A percentile compares a stretch with the other conserved stretches of the same genome.
phyloP scores from a whole-genome alignment of 37 sponge, comb jelly and placozoan genomes.

The Diacarnus erythraeanus region DNA sequence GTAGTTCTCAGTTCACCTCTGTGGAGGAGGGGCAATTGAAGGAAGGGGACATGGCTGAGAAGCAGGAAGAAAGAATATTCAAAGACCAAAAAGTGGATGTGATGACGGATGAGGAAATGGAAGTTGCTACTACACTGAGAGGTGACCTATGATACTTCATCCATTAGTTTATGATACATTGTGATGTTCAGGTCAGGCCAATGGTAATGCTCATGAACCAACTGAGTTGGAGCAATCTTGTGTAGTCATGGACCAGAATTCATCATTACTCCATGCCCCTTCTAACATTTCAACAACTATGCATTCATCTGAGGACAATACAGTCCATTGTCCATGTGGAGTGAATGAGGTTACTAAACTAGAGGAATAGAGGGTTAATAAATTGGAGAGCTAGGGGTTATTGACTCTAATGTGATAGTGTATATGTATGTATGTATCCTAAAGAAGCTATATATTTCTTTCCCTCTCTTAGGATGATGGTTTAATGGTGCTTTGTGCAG shows the following conservation, averaged over 20 bases:
- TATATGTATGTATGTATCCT: not conserved
- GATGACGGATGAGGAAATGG: not conserved
- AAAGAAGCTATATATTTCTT: not conserved
- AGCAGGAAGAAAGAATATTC: not conserved
- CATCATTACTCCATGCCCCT: too few species aligned
- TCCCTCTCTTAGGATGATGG: constrained; percentile 68
- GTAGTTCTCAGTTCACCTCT: constrained; percentile 38
- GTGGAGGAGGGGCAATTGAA: not conserved
- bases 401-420: too few species aligned
- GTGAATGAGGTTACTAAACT: constrained; percentile 46
- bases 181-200: too few species aligned
- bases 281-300: not conserved
- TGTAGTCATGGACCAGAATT: not conserved
- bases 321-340: constrained; percentile 67
- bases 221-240: not conserved
- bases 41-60: not conserved
- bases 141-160: too few species aligned
- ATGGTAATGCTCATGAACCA: not conserved
- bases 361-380: too few species aligned
- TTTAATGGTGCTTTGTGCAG: constrained; percentile 76
- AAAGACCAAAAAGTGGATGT: not conserved
- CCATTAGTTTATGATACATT: too few species aligned
- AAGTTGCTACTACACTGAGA: not conserved
- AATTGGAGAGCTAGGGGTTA: too few species aligned
- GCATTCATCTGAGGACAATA: constrained; percentile 13